Conservation (phyloP, 2,888 invertebrate species). For the Zygothrica quintamaculata region DNA sequence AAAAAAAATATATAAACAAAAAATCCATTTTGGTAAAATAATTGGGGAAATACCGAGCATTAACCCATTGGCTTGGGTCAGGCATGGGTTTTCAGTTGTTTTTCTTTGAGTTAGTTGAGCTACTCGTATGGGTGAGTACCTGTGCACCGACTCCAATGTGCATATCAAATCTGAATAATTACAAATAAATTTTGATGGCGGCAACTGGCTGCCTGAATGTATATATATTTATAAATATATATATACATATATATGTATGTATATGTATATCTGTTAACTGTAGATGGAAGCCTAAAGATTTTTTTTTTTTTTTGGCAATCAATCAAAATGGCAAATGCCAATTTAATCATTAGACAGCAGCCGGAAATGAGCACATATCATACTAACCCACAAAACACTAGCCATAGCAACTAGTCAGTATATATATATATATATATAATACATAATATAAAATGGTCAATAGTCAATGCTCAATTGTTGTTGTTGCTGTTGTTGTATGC, state of each 20-base stretch:
- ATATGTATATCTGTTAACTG: not conserved
- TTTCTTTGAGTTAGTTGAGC: not conserved
- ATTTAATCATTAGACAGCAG: slow-evolving; percentile 32
- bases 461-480: not conserved
- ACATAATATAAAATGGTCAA: too few species aligned
- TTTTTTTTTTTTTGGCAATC: too few species aligned
- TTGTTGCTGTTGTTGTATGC: too few species aligned
- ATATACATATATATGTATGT: not conserved
- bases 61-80: slow-evolving; percentile 34
- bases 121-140: not conserved
- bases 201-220: slow-evolving; percentile 5
- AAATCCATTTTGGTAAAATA: slow-evolving; percentile 27
- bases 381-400: slow-evolving; percentile 54
- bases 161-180: slow-evolving; percentile 44
- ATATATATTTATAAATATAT: not conserved
- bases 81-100: not conserved
- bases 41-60: slow-evolving; percentile 49
- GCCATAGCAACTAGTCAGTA: slow-evolving; percentile 26
- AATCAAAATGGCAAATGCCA: slow-evolving; percentile 40
- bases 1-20: too few species aligned
- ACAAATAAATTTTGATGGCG: slow-evolving; percentile 32
- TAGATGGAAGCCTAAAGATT: not conserved
- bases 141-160: slow-evolving; percentile 24
- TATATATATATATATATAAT: too few species aligned
- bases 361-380: slow-evolving; percentile 52